phyloP scores from a whole-genome alignment of 2,888 invertebrate species.

The Erynnis tages region DNA sequence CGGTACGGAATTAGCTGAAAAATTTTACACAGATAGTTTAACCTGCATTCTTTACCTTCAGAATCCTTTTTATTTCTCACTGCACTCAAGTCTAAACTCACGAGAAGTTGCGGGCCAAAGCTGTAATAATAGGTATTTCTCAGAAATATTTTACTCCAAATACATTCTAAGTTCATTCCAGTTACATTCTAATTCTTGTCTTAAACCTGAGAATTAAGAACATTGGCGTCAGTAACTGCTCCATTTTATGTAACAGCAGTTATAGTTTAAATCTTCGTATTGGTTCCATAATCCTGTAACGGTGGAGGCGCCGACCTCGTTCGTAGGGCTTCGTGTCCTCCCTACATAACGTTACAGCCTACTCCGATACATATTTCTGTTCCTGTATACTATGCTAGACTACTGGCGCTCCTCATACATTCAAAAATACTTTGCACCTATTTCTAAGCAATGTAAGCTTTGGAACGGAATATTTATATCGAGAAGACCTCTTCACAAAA shows the following conservation, averaged over 20 bases:
- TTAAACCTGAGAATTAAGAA: constrained; percentile 5
- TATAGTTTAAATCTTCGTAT: constrained; percentile 65
- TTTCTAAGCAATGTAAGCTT: too few species aligned
- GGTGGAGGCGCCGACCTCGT: constrained; percentile 73
- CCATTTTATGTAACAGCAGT: constrained; percentile 28
- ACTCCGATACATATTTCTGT: constrained; percentile 28
- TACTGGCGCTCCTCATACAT: too few species aligned
- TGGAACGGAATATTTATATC: too few species aligned
- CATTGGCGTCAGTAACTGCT: constrained; percentile 15
- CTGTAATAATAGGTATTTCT: too few species aligned
- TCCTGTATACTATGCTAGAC: neutral
- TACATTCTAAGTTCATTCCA: neutral
- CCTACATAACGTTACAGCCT: constrained; percentile 45
- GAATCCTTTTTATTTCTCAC: too few species aligned
- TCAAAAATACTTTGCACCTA: too few species aligned
- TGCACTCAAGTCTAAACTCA: too few species aligned
- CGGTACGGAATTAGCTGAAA: too few species aligned
- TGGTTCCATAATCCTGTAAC: constrained; percentile 72
- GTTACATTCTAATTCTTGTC: neutral
- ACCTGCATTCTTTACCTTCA: too few species aligned
- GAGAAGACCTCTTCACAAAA: too few species aligned
- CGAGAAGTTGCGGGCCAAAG: too few species aligned
- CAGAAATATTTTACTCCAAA: neutral
- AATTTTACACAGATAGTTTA: too few species aligned
- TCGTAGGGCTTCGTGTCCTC: constrained; percentile 68